Evolutionary conservation across 2,113 vertebrate species (phyloP).

Genomic region (Paramisgurnus dabryanus): DNA sequence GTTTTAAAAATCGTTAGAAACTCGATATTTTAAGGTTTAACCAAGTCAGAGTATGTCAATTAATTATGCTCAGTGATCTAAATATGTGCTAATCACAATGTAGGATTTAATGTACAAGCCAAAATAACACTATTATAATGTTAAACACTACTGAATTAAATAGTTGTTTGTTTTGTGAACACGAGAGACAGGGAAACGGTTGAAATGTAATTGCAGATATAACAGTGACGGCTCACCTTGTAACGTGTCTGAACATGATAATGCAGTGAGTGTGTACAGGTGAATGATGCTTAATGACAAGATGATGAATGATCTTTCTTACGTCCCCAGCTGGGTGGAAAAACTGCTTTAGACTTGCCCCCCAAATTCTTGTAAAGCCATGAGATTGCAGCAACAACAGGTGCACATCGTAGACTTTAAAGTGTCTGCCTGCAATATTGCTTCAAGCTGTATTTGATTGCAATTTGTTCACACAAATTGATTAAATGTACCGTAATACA

Average conservation of each 20-base stretch:
- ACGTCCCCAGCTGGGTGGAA: not conserved
- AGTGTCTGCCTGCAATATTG: not conserved
- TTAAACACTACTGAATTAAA: not conserved
- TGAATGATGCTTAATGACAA: conserved; percentile 23
- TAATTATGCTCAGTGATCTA: no score
- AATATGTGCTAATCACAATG: no score
- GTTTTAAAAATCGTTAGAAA: no score
- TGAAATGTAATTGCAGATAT: conserved; percentile 14
- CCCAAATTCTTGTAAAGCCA: not conserved
- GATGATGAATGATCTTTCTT: conserved; percentile 19
- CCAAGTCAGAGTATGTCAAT: no score
- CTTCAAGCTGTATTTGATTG: not conserved
- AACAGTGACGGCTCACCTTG: conserved; percentile 31
- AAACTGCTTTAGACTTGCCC: conserved; percentile 15
- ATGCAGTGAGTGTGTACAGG: conserved; percentile 1
- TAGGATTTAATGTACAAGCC: not conserved
- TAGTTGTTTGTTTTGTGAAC: conserved; percentile 1
- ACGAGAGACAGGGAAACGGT: not conserved
- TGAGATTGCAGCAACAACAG: not conserved
- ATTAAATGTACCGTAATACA: no score
- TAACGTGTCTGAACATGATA: conserved; percentile 30
- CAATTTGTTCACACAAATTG: not conserved
- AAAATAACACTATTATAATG: not conserved
- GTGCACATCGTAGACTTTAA: not conserved
- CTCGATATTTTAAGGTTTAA: no score